These are phyloP conservation scores for Thymelicus acteon DNA, from an alignment of 2,888 invertebrate genomes.

Conservation along the genomic window DNA sequence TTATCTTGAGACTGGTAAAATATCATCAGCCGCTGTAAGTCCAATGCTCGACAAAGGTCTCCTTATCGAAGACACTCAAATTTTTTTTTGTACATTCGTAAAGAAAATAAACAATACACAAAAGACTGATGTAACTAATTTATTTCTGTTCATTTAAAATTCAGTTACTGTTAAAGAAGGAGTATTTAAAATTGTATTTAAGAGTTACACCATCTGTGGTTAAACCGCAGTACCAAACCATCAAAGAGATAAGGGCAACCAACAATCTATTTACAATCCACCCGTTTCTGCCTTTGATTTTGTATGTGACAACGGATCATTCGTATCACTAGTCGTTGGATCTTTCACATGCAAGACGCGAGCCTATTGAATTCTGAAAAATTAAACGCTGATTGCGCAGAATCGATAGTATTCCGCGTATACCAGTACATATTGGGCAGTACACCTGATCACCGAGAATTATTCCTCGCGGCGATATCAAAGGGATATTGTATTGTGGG, in stretches of 20 bases:
- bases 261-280: constrained; percentile 15
- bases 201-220: too few species aligned
- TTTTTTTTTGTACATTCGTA: background rate
- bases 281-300: constrained; percentile 20
- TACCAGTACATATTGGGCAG: constrained; percentile 40
- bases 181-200: background rate
- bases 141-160: background rate
- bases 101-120: background rate
- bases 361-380: constrained; percentile 36
- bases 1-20: constrained; percentile 22
- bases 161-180: background rate
- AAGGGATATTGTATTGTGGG: constrained; percentile 60
- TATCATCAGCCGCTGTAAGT: constrained; percentile 5
- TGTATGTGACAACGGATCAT: constrained; percentile 35
- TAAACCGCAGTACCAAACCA: too few species aligned
- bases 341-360: constrained; percentile 5
- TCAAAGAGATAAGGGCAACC: background rate
- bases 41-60: constrained; percentile 2
- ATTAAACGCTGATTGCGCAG: constrained; percentile 35
- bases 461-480: constrained; percentile 56
- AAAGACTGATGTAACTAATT: background rate
- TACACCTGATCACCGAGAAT: constrained; percentile 43
- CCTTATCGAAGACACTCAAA: constrained; percentile 3
- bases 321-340: constrained; percentile 10
- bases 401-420: constrained; percentile 33